These are phyloP conservation scores for Stichopus horrens DNA, from an alignment of 53 echinoderm and acorn worm genomes.

Conservation along the genomic window DNA sequence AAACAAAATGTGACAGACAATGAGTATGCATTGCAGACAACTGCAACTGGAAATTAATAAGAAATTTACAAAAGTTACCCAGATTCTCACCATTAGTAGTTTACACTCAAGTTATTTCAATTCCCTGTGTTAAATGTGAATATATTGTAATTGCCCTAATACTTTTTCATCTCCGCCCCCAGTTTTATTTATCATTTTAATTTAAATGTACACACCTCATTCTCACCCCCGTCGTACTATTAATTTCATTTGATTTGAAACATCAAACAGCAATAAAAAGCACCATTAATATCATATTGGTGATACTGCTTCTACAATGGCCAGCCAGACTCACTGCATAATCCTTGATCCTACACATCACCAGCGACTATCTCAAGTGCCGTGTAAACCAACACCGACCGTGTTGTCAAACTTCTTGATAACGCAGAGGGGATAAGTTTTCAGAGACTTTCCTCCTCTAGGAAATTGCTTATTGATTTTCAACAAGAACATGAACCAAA, in stretches of 20 bases:
- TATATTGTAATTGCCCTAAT: too few species aligned
- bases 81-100: too few species aligned
- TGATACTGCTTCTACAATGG: background rate
- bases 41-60: too few species aligned
- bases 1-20: too few species aligned
- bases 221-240: background rate
- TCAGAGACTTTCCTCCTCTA: slow-evolving; percentile 39
- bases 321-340: background rate
- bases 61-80: too few species aligned
- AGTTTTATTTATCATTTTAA: background rate
- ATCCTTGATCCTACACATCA: background rate
- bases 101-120: too few species aligned
- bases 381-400: background rate
- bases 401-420: slow-evolving; percentile 14
- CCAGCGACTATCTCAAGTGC: background rate
- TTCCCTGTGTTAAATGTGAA: too few species aligned
- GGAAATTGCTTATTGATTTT: slow-evolving; percentile 53
- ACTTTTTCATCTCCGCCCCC: background rate
- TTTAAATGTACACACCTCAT: background rate
- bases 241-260: background rate
- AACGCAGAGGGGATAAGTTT: slow-evolving; percentile 17
- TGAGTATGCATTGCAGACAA: too few species aligned
- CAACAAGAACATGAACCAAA: background rate
- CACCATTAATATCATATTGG: background rate
- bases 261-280: background rate